A percentile compares a stretch with the other conserved stretches of the same genome.
phyloP scores from a whole-genome alignment of 2,113 vertebrate genomes.

The Rhinolophus ferrumequinum region DNA sequence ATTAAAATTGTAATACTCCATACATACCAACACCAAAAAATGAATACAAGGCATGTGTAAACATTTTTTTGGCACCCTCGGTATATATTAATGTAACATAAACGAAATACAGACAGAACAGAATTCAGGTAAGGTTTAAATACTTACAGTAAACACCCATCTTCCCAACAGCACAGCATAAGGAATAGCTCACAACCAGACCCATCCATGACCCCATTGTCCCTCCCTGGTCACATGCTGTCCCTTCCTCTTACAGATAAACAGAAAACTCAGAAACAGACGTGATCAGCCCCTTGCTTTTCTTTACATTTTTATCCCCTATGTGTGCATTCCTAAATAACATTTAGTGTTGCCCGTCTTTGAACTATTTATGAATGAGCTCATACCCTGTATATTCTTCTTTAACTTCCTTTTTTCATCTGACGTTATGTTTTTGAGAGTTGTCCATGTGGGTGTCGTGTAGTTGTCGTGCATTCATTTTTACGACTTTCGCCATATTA shows the following conservation, averaged over 20 bases:
- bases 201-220: not conserved
- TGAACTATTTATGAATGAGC: not conserved
- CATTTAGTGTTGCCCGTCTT: not conserved
- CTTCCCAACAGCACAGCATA: not conserved
- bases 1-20: too few species aligned
- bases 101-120: not conserved
- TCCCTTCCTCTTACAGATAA: not conserved
- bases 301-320: not conserved
- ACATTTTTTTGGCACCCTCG: too few species aligned
- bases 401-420: not conserved
- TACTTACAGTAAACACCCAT: not conserved
- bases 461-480: not conserved
- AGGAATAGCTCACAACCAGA: not conserved
- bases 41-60: too few species aligned
- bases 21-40: too few species aligned
- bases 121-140: not conserved
- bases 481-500: too few species aligned
- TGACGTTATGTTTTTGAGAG: not conserved
- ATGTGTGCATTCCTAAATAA: not conserved
- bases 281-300: not conserved
- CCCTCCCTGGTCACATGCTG: not conserved
- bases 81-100: not conserved
- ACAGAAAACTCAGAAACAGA: not conserved
- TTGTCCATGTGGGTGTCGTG: rapidly evolving
- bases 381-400: not conserved